phyloP scores from a whole-genome alignment of 2,888 invertebrate genomes.

The Sarcophaga subvicina region DNA sequence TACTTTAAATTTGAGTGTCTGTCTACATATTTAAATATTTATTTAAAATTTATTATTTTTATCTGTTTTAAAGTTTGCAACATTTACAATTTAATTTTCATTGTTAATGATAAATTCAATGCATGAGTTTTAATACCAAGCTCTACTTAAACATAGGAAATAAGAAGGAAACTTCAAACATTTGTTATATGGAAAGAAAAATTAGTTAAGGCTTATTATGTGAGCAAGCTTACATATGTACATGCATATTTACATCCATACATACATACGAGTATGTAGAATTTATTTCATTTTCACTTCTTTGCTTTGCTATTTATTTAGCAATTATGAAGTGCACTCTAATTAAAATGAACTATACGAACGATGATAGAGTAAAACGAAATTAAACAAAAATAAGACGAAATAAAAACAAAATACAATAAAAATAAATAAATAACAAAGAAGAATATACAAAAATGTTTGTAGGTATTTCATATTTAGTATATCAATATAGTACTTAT shows the following conservation, averaged over 20 bases:
- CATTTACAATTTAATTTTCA: background rate
- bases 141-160: background rate
- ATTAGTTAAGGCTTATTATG: too few species aligned
- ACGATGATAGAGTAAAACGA: conserved; percentile 36
- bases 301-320: conserved; percentile 72
- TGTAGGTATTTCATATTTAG: background rate
- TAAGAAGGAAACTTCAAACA: background rate
- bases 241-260: background rate
- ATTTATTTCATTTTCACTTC: conserved; percentile 15
- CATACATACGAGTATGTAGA: background rate
- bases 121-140: background rate
- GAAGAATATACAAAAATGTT: conserved; percentile 42
- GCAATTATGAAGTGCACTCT: conserved; percentile 80
- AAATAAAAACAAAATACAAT: conserved; percentile 15
- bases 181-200: too few species aligned
- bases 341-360: conserved; percentile 75
- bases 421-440: conserved; percentile 59
- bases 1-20: too few species aligned
- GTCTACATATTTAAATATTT: background rate
- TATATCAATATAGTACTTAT: background rate
- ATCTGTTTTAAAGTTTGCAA: background rate
- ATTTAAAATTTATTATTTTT: too few species aligned
- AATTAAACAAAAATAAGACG: conserved; percentile 24
- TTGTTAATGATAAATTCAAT: background rate
- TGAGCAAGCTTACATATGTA: background rate